These are phyloP conservation scores for Amphiprion percula DNA, from an alignment of 2,113 vertebrate species.

Conservation along the genomic window DNA sequence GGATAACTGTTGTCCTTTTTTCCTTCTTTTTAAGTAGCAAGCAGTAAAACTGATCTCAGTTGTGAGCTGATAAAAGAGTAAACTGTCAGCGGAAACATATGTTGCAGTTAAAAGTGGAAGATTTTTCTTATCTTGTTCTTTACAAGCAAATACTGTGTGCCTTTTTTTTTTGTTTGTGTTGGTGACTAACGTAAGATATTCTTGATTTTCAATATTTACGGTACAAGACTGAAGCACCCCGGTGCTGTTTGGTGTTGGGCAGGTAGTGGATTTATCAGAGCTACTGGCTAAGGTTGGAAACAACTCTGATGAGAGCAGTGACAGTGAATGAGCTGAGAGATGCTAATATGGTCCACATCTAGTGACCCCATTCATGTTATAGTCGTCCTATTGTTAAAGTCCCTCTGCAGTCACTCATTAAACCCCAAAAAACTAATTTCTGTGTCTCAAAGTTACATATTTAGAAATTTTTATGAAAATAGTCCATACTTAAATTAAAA, in stretches of 20 bases:
- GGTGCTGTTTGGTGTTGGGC: background rate
- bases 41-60: slow-evolving; percentile 30
- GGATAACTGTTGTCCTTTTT: slow-evolving; percentile 10
- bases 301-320: too few relatives aligned
- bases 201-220: background rate
- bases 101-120: slow-evolving; percentile 16
- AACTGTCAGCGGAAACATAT: slow-evolving; percentile 33
- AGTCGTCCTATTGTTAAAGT: too few relatives aligned
- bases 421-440: too few relatives aligned
- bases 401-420: too few relatives aligned
- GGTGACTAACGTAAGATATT: background rate
- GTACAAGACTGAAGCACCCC: background rate
- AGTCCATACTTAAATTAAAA: too few relatives aligned
- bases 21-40: slow-evolving; percentile 25
- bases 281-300: too few relatives aligned
- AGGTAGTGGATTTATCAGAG: background rate
- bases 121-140: slow-evolving; percentile 18
- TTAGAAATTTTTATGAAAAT: too few relatives aligned
- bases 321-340: too few relatives aligned
- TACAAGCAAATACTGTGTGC: background rate
- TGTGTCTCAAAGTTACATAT: too few relatives aligned
- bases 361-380: too few relatives aligned
- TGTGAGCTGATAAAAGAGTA: slow-evolving; percentile 44
- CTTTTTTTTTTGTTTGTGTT: background rate
- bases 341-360: too few relatives aligned